These are phyloP conservation scores for Scaptomyza montana DNA, from an alignment of 1,140 invertebrate genomes.

Conservation along the genomic window DNA sequence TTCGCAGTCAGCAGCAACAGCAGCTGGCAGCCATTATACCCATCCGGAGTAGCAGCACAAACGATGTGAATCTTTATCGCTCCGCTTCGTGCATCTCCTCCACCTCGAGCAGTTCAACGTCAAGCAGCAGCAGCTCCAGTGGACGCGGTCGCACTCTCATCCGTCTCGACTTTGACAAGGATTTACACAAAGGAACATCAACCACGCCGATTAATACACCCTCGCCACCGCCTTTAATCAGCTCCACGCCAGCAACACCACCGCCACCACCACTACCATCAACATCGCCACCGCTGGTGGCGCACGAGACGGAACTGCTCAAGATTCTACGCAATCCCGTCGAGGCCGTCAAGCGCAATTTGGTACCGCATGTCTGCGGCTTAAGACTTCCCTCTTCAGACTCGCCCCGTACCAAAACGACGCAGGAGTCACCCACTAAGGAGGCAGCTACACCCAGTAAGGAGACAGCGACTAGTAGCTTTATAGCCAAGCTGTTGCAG, in stretches of 20 bases:
- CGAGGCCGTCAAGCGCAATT: conserved; percentile 88
- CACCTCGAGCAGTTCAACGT: conserved; percentile 75
- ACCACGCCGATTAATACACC: conserved; percentile 62
- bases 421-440: conserved; percentile 1
- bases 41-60: conserved; percentile 52
- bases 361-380: conserved; percentile 88
- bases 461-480: conserved; percentile 41
- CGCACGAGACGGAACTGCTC: conserved; percentile 84
- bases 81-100: conserved; percentile 78
- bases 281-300: conserved; percentile 42
- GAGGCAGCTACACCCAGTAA: conserved; percentile 14
- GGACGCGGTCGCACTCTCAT: conserved; percentile 75
- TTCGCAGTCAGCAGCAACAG: conserved; percentile 59
- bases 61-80: conserved; percentile 70
- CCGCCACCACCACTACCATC: neutral
- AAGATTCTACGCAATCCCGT: conserved; percentile 88
- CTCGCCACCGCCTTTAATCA: conserved; percentile 40
- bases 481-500: conserved; percentile 86
- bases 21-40: conserved; percentile 72
- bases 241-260: conserved; percentile 34
- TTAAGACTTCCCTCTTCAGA: conserved; percentile 31
- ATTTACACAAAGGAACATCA: conserved; percentile 47
- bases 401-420: neutral
- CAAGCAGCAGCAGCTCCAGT: conserved; percentile 60
- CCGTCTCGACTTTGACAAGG: conserved; percentile 71